These are phyloP conservation scores for Linhomoeus sp. DNA, from an alignment of 2,888 invertebrate genomes.

Conservation along the genomic window DNA sequence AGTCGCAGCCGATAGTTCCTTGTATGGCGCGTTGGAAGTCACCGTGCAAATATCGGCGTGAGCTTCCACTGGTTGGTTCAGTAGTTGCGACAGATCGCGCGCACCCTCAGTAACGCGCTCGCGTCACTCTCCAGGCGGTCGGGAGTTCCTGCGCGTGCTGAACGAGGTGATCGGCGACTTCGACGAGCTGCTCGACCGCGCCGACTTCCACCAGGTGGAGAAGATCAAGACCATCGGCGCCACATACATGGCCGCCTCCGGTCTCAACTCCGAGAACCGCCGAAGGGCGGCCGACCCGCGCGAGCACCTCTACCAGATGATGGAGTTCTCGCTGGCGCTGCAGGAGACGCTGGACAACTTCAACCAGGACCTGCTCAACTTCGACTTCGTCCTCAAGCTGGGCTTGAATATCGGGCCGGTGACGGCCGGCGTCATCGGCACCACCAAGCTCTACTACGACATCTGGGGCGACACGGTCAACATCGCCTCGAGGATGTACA, in stretches of 20 bases:
- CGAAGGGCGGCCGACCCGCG: constrained; percentile 31
- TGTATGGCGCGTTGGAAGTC: too few relatives aligned
- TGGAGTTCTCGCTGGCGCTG: constrained; percentile 83
- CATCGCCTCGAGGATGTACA: constrained; percentile 89
- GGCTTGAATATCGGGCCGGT: constrained; percentile 75
- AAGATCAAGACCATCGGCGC: constrained; percentile 91
- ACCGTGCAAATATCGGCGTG: too few relatives aligned
- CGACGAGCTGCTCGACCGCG: constrained; percentile 64
- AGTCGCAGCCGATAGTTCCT: too few relatives aligned
- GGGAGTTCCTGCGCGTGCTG: constrained; percentile 75
- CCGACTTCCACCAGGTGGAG: constrained; percentile 46
- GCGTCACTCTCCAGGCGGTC: constrained; percentile 39
- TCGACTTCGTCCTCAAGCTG: constrained; percentile 51
- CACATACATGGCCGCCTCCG: constrained; percentile 92
- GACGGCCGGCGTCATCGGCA: constrained; percentile 84
- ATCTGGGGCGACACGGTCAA: constrained; percentile 98
- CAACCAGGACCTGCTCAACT: constrained; percentile 68
- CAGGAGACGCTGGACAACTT: constrained; percentile 66
- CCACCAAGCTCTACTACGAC: constrained; percentile 82
- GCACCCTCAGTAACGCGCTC: too few relatives aligned
- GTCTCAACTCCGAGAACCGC: constrained; percentile 60
- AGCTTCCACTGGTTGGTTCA: too few relatives aligned
- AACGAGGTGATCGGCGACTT: constrained; percentile 91
- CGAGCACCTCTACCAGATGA: constrained; percentile 44
- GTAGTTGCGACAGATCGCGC: too few relatives aligned